Percentiles rank a stretch among this genome's conserved stretches.
phyloP scores from a whole-genome alignment of 2,888 invertebrate genomes.

The Cerceris ruficornis region DNA sequence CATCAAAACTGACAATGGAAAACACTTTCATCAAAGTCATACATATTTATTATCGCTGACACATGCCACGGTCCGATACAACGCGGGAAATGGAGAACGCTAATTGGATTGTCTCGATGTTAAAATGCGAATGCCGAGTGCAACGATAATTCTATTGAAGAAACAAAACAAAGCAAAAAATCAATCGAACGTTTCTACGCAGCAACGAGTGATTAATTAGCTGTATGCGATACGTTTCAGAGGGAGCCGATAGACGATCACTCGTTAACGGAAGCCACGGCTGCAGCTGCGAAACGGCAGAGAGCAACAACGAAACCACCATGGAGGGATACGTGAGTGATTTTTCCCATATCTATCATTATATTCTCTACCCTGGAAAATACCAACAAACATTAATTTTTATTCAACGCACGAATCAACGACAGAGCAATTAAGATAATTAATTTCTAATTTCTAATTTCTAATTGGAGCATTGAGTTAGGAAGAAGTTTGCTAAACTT shows the following conservation, averaged over 20 bases:
- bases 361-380: neutral
- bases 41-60: neutral
- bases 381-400: neutral
- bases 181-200: slow-evolving; percentile 1
- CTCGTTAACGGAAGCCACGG: neutral
- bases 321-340: slow-evolving; percentile 47
- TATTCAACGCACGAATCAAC: too few relatives aligned
- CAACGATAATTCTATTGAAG: neutral
- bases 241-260: neutral
- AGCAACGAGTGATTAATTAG: slow-evolving; percentile 3
- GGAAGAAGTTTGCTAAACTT: too few relatives aligned
- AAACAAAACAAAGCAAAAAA: neutral
- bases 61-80: neutral
- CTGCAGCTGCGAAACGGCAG: neutral
- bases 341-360: neutral
- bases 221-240: slow-evolving; percentile 21
- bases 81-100: neutral
- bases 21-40: too few relatives aligned
- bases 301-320: neutral
- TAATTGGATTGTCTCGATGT: neutral
- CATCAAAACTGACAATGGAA: too few relatives aligned
- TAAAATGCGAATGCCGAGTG: too few relatives aligned
- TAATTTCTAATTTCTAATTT: too few relatives aligned
- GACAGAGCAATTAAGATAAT: too few relatives aligned
- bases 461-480: too few relatives aligned